Evolutionary conservation across 2,113 vertebrate genomes (phyloP), one percentile per base, ranked within the genome.

Genomic region (Anser cygnoides): DNA sequence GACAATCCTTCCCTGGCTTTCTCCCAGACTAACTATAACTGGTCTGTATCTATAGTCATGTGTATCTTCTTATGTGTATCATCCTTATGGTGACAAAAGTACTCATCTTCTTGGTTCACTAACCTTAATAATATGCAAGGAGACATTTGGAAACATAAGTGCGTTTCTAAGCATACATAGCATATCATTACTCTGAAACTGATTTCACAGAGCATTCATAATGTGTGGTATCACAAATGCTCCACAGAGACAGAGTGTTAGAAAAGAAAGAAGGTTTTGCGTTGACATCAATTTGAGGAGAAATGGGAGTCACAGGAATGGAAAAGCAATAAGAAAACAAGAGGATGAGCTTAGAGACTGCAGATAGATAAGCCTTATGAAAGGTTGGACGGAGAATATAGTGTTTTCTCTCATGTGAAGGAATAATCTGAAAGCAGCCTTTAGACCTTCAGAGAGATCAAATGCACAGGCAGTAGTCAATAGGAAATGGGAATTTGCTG

Each of bases 191-290:
- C 70, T 92, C 66, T 89, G 83, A 67, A 93, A 86, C 22, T 39
- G 79, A 76, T 91, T 94, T 96, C 84, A 73, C 62, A 89, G 80
- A 94, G n/a, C 44, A 89, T 83, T 57, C 3, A 0, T 82, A 93
- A 85, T 52, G 29, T 81, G 52, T 75, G 70, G 31, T 66, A 43
- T 76, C 57, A 43, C 52, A 95, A 84, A 73, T 50, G 31, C 75
- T 91, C 79, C 23, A 0, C 59, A 71, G 58, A 85, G 77, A 65
- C 17, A 26, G 59, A 58, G 31, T 43, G 57, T 86, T 91, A 92
- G 44, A 90, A 80, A 19, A 59, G 74, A 78, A 86, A 57, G 67
- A 78, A n/a, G 43, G 7, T 41, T 96, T 83, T 82, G 43, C 37
- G 50, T 26, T 92, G 92, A 79, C 76, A 76, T 80, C 76, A 79